Evolutionary conservation across 2,113 vertebrate species (phyloP).

Genomic region (Micromys minutus): DNA sequence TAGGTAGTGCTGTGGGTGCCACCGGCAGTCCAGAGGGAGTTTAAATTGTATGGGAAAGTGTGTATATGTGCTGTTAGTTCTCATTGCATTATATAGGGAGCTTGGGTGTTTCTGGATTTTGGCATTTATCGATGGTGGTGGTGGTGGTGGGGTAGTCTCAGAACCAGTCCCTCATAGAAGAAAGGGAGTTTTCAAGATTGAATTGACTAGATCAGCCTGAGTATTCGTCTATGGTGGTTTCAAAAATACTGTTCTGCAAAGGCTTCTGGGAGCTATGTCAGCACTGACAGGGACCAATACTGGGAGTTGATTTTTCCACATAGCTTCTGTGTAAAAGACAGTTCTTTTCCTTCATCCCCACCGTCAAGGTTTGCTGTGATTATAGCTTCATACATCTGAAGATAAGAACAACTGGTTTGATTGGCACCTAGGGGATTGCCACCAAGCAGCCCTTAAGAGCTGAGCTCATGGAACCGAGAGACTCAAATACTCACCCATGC

Average conservation of each 20-base stretch:
- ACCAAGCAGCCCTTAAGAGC: neutral
- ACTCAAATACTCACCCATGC: neutral
- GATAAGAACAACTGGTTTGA: neutral
- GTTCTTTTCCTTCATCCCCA: neutral
- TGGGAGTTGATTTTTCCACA: neutral
- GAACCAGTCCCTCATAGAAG: neutral
- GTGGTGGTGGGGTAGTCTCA: rapidly evolving
- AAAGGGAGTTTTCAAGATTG: neutral
- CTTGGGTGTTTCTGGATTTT: neutral
- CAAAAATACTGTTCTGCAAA: neutral
- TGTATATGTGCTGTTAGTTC: too few species aligned
- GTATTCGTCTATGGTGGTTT: neutral
- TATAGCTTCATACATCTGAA: neutral
- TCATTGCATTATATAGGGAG: neutral
- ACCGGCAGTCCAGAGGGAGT: too few species aligned
- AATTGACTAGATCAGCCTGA: neutral
- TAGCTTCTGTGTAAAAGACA: neutral
- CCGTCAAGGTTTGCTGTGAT: neutral
- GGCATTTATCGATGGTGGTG: neutral
- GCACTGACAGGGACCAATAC: neutral
- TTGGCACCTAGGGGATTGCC: neutral
- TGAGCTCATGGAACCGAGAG: neutral
- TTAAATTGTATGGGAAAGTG: neutral
- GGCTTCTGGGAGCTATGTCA: neutral
- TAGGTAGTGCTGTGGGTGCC: neutral